Percentiles rank a stretch among this genome's conserved stretches.
Evolutionary conservation across 2,888 invertebrate genomes (phyloP).

Genomic region (Lasioglossum figueresi): DNA sequence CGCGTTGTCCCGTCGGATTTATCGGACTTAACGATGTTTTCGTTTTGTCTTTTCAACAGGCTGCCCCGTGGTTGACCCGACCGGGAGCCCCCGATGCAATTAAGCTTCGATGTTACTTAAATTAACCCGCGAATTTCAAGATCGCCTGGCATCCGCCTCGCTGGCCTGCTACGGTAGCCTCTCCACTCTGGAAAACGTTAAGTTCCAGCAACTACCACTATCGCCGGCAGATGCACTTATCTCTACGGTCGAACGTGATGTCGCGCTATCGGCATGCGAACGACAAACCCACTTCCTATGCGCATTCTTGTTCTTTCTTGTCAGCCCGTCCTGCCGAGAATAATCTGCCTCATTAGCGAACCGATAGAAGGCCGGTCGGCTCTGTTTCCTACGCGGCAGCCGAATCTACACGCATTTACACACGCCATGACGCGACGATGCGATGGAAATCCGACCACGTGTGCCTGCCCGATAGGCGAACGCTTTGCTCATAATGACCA

Average conservation of each 20-base stretch:
- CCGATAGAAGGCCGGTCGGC: slow-evolving; percentile 61
- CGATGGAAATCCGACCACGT: slow-evolving; percentile 27
- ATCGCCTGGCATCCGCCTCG: slow-evolving; percentile 7
- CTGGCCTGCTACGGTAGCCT: neutral
- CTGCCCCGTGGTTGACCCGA: neutral
- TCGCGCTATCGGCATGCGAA: slow-evolving; percentile 68
- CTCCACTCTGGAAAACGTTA: slow-evolving; percentile 47
- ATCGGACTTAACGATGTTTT: slow-evolving; percentile 26
- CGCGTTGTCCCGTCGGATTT: slow-evolving; percentile 5
- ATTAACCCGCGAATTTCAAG: slow-evolving; percentile 29
- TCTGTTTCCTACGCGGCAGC: slow-evolving; percentile 63
- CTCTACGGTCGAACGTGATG: slow-evolving; percentile 57
- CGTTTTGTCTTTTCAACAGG: neutral
- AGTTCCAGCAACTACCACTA: slow-evolving; percentile 25
- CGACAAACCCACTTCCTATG: slow-evolving; percentile 77
- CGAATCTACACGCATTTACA: slow-evolving; percentile 39
- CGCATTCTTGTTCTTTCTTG: slow-evolving; percentile 72
- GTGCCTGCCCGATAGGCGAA: slow-evolving; percentile 13
- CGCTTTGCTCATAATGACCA: slow-evolving; percentile 31
- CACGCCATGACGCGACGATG: neutral
- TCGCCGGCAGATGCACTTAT: slow-evolving; percentile 70
- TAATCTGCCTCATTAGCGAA: slow-evolving; percentile 71
- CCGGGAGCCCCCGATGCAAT: slow-evolving; percentile 22
- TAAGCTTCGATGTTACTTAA: slow-evolving; percentile 33
- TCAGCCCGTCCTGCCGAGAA: slow-evolving; percentile 60